Conservation (phyloP, 2,888 invertebrate genomes). For the Dermolepida albohirtum region DNA sequence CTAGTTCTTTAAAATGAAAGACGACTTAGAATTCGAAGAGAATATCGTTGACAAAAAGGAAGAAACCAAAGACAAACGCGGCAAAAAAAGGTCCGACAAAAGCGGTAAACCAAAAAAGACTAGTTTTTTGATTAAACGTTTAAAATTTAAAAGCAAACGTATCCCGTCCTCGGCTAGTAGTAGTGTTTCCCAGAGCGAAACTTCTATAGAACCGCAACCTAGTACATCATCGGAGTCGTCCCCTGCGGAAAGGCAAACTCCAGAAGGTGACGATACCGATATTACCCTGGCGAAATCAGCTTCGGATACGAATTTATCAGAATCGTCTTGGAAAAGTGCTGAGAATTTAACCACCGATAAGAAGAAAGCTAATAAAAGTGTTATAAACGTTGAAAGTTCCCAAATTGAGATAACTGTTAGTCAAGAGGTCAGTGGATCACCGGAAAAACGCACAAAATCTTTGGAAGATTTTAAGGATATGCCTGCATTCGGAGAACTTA, state of each 20-base stretch:
- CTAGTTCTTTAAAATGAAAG: conserved; percentile 33
- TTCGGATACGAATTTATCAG: conserved; percentile 59
- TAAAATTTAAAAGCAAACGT: conserved; percentile 52
- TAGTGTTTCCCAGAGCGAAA: conserved; percentile 41
- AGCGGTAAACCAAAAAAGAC: conserved; percentile 50
- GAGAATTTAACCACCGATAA: conserved; percentile 50
- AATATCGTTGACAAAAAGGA: conserved; percentile 30
- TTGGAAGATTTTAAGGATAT: conserved; percentile 60
- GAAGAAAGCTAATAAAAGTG: conserved; percentile 48
- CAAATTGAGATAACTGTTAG: conserved; percentile 36
- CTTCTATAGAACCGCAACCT: conserved; percentile 42
- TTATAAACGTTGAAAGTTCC: conserved; percentile 48
- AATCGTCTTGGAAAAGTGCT: conserved; percentile 56
- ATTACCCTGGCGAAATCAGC: conserved; percentile 55
- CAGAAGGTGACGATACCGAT: conserved; percentile 55
- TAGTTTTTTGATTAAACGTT: conserved; percentile 55
- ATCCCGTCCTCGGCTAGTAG: conserved; percentile 16
- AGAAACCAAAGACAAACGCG: conserved; percentile 21
- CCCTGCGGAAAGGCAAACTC: conserved; percentile 53
- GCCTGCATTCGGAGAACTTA: conserved; percentile 63
- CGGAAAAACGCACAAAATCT: conserved; percentile 56
- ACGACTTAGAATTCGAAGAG: conserved; percentile 25
- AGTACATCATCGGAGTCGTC: conserved; percentile 51
- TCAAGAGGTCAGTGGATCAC: conserved; percentile 39
- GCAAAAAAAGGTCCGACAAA: conserved; percentile 37